These are phyloP conservation scores for Calephelis nemesis DNA, from an alignment of 1,140 invertebrate genomes.

Conservation along the genomic window DNA sequence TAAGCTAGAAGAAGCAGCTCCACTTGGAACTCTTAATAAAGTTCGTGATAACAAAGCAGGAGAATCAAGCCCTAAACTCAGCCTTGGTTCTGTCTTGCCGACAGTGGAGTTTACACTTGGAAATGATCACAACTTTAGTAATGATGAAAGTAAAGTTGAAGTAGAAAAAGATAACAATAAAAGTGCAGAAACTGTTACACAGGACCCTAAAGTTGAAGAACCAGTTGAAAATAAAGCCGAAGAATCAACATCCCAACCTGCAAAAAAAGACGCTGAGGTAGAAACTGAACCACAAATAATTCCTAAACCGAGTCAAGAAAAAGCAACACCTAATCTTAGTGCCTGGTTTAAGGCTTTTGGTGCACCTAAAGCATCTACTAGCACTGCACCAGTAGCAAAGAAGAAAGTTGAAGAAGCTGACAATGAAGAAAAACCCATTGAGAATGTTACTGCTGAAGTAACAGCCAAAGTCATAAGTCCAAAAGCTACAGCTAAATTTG, in stretches of 20 bases:
- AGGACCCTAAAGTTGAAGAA: conserved; percentile 38
- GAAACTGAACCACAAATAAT: conserved; percentile 58
- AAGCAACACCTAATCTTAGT: conserved; percentile 91
- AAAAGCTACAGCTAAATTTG: conserved; percentile 57
- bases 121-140: conserved; percentile 80
- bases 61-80: conserved; percentile 86
- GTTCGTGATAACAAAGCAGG: conserved; percentile 80
- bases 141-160: conserved; percentile 73
- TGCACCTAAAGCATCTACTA: conserved; percentile 82
- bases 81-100: conserved; percentile 88
- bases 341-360: conserved; percentile 96
- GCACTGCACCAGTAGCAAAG: conserved; percentile 48
- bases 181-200: conserved; percentile 34
- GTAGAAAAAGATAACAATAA: conserved; percentile 42
- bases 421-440: conserved; percentile 53
- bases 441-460: conserved; percentile 48
- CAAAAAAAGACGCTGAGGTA: conserved; percentile 70
- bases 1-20: conserved; percentile 72
- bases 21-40: conserved; percentile 67
- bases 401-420: conserved; percentile 70
- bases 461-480: conserved; percentile 43
- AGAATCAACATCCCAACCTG: conserved; percentile 41
- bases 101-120: conserved; percentile 82
- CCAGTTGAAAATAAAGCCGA: conserved; percentile 43
- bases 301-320: conserved; percentile 76